Percentiles rank a stretch among this genome's conserved stretches.
Conservation (phyloP, 2,888 invertebrate genomes). For the Dichetophora obliterata region DNA sequence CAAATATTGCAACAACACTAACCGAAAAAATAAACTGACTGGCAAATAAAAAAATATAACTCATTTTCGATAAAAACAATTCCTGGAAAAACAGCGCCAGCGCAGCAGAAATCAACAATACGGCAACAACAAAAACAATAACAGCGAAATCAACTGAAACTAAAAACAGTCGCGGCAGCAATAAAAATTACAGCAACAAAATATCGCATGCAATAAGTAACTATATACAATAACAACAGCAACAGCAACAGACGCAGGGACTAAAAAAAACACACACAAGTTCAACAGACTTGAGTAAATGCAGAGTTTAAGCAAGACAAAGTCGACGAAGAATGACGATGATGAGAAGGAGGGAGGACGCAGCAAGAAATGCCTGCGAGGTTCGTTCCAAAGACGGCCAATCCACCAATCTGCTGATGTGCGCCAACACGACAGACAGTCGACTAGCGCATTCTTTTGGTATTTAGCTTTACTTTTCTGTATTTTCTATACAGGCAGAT, state of each 20-base stretch:
- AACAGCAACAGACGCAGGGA: slow-evolving; percentile 15
- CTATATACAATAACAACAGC: slow-evolving; percentile 34
- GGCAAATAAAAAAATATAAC: slow-evolving; percentile 36
- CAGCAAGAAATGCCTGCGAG: neutral
- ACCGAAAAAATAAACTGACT: slow-evolving; percentile 37
- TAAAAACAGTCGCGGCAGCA: slow-evolving; percentile 28
- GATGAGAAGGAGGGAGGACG: neutral
- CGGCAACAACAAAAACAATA: slow-evolving; percentile 21
- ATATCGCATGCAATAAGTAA: slow-evolving; percentile 40
- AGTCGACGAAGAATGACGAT: neutral
- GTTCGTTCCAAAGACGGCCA: slow-evolving; percentile 25
- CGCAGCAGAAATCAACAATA: slow-evolving; percentile 30
- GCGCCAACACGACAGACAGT: slow-evolving; percentile 9
- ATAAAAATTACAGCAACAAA: slow-evolving; percentile 44
- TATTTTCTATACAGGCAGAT: neutral
- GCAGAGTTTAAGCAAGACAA: slow-evolving; percentile 1
- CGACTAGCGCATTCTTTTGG: slow-evolving; percentile 38
- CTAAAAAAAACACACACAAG: slow-evolving; percentile 10
- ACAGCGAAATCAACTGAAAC: slow-evolving; percentile 26
- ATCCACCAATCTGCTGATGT: neutral
- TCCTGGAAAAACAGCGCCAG: slow-evolving; percentile 41
- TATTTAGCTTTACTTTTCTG: slow-evolving; percentile 11
- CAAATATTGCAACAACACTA: slow-evolving; percentile 49
- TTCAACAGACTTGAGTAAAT: slow-evolving; percentile 33
- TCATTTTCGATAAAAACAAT: slow-evolving; percentile 47